A percentile compares a stretch with the other conserved stretches of the same genome.
phyloP scores from a whole-genome alignment of 2,113 vertebrate species.

The Oryzias melastigma region DNA sequence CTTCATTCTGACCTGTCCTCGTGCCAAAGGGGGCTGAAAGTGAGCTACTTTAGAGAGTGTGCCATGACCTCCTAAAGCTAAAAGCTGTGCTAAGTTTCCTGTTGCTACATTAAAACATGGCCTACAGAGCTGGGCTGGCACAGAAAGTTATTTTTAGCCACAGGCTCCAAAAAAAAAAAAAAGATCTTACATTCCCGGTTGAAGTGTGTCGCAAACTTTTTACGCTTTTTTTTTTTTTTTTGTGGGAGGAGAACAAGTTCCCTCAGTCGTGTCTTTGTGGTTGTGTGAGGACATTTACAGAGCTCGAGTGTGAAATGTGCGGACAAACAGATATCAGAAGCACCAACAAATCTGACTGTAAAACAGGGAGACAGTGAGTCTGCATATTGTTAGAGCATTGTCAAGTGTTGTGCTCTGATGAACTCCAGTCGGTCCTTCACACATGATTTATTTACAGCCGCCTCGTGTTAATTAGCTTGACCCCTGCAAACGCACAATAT shows the following conservation, averaged over 20 bases:
- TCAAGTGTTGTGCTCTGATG: constrained; percentile 32
- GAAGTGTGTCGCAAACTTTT: constrained; percentile 71
- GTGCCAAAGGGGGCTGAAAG: constrained; percentile 29
- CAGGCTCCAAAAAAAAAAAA: constrained; percentile 57
- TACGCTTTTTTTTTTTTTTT: constrained; percentile 59
- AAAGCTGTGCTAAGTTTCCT: constrained; percentile 58
- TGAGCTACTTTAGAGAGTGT: constrained; percentile 65
- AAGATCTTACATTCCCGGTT: constrained; percentile 59
- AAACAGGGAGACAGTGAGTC: constrained; percentile 5
- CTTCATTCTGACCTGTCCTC: constrained; percentile 7
- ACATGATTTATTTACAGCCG: constrained; percentile 59
- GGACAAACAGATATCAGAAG: constrained; percentile 8
- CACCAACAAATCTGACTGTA: constrained; percentile 1
- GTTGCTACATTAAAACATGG: constrained; percentile 65
- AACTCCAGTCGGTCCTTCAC: constrained; percentile 49
- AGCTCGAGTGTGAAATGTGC: background rate
- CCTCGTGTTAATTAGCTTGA: constrained; percentile 65
- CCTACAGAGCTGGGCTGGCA: constrained; percentile 69
- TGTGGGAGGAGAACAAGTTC: constrained; percentile 14
- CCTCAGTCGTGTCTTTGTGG: constrained; percentile 7
- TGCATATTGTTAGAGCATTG: constrained; percentile 44
- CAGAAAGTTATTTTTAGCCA: constrained; percentile 75
- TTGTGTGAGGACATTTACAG: constrained; percentile 10
- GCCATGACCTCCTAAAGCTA: constrained; percentile 71
- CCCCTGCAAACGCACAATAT: constrained; percentile 54